Conservation (phyloP, 2,888 invertebrate species). For the Cylloceria caligata region DNA sequence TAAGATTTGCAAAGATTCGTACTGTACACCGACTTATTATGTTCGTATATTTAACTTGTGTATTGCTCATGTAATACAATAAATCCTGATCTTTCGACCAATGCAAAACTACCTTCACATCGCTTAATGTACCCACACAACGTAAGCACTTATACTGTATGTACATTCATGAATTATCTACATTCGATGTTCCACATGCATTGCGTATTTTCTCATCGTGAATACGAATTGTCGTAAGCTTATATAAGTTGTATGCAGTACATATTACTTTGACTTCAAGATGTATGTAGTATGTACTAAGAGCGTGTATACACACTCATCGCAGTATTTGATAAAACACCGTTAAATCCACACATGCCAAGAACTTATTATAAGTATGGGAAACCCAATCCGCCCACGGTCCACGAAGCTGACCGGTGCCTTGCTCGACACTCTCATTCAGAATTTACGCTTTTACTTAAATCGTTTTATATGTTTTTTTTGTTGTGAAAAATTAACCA, state of each 20-base stretch:
- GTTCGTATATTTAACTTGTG: not conserved
- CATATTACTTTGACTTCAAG: constrained; percentile 40
- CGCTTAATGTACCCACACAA: not conserved
- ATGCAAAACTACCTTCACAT: constrained; percentile 20
- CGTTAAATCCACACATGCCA: constrained; percentile 58
- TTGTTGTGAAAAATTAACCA: not conserved
- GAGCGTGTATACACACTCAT: constrained; percentile 23
- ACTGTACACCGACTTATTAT: too few species aligned
- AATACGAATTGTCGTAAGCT: constrained; percentile 33
- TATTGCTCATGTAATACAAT: constrained; percentile 38
- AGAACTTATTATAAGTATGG: constrained; percentile 41
- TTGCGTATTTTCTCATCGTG: constrained; percentile 55
- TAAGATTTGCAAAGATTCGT: too few species aligned
- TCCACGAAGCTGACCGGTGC: constrained; percentile 28
- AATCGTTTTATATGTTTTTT: constrained; percentile 10
- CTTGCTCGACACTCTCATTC: constrained; percentile 3
- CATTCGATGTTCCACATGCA: constrained; percentile 33
- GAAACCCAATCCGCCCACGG: constrained; percentile 63
- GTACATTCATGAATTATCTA: constrained; percentile 45
- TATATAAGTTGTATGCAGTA: constrained; percentile 21
- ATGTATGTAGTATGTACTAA: constrained; percentile 19
- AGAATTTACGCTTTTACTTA: constrained; percentile 35
- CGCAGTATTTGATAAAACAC: constrained; percentile 43
- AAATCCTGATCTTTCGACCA: constrained; percentile 33
- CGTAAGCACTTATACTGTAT: not conserved